phyloP scores from a whole-genome alignment of 2,113 vertebrate species.

The Desmodus rotundus region DNA sequence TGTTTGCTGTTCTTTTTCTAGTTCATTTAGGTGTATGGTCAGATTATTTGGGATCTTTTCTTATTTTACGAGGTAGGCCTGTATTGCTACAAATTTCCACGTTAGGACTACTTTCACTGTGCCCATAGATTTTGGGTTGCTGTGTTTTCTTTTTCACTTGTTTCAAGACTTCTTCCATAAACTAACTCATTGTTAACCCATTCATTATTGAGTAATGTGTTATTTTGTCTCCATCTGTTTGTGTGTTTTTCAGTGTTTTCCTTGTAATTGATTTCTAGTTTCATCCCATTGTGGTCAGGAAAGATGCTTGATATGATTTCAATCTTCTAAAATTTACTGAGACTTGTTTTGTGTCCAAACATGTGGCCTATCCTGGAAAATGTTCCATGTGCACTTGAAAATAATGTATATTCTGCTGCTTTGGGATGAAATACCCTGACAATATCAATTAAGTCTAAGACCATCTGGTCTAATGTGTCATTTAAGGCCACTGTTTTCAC shows the following conservation, averaged over 20 bases:
- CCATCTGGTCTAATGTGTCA: too few relatives aligned
- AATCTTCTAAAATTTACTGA: neutral
- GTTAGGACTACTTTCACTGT: neutral
- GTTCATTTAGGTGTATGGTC: neutral
- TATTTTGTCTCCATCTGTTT: neutral
- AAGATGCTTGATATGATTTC: neutral
- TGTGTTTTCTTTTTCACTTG: neutral
- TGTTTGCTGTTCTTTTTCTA: neutral
- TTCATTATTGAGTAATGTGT: too few relatives aligned
- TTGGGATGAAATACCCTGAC: too few relatives aligned
- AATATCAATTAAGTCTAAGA: too few relatives aligned
- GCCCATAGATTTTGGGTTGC: neutral
- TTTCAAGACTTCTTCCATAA: too few relatives aligned
- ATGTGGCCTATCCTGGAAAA: neutral
- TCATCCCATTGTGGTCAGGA: neutral
- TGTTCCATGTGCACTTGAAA: neutral
- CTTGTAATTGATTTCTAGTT: neutral
- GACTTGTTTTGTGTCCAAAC: neutral
- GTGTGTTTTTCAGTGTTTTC: neutral
- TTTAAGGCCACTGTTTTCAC: too few relatives aligned
- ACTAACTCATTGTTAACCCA: too few relatives aligned
- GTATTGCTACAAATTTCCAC: neutral
- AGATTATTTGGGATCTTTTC: neutral
- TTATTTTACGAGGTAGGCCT: neutral
- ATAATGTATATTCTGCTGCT: neutral